A percentile compares a stretch with the other conserved stretches of the same genome.
These are phyloP conservation scores for Boloria selene DNA, from an alignment of 2,888 invertebrate genomes.

Conservation along the genomic window DNA sequence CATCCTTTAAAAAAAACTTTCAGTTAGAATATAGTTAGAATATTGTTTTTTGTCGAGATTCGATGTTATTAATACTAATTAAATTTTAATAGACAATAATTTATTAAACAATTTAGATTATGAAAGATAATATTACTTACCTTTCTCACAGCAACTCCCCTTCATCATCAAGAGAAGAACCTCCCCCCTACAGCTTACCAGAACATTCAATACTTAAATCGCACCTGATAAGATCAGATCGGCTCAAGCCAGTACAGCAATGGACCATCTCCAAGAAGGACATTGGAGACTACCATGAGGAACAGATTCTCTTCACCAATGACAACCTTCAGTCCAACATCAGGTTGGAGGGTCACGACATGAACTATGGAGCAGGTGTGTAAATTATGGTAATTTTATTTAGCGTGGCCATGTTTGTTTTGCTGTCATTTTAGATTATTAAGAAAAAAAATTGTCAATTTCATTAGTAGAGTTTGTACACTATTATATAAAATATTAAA, in stretches of 20 bases:
- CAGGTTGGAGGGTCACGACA: constrained; percentile 61
- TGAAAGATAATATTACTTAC: constrained; percentile 1
- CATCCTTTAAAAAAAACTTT: too few relatives aligned
- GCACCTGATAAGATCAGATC: constrained; percentile 63
- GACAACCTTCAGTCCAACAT: constrained; percentile 64
- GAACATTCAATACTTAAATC: constrained; percentile 77
- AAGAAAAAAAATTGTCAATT: too few relatives aligned
- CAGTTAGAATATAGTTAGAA: too few relatives aligned
- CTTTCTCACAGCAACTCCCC: constrained; percentile 55
- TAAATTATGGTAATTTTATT: constrained; percentile 4
- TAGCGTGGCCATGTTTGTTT: too few relatives aligned
- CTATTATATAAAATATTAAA: too few relatives aligned
- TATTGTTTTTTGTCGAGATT: too few relatives aligned
- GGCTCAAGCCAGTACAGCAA: constrained; percentile 64
- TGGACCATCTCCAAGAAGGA: constrained; percentile 80
- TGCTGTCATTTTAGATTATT: too few relatives aligned
- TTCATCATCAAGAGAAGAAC: constrained; percentile 61
- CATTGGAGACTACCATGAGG: constrained; percentile 70
- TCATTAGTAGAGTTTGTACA: too few relatives aligned
- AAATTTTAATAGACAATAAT: not conserved
- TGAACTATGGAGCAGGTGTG: constrained; percentile 73
- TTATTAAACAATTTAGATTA: not conserved
- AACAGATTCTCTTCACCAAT: constrained; percentile 76
- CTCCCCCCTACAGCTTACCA: constrained; percentile 67
- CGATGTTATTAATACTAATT: too few relatives aligned